phyloP scores from a whole-genome alignment of 2,797 vertebrate species.

The Lithobates sylvaticus region DNA sequence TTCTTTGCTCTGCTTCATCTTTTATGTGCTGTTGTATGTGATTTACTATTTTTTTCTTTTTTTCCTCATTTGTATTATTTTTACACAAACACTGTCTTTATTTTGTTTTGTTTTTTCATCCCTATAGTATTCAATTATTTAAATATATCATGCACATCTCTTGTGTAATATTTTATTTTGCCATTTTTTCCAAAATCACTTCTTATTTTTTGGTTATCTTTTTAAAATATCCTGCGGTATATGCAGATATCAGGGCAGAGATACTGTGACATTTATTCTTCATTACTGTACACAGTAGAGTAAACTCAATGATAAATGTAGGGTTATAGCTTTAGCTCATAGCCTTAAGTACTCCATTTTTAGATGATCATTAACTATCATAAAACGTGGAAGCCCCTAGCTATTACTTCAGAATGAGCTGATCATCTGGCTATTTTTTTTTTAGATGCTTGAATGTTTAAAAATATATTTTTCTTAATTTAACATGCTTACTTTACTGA shows the following conservation, averaged over 20 bases:
- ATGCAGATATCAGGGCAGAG: neutral
- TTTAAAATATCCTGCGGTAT: too few relatives aligned
- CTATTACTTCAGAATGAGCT: conserved; percentile 24
- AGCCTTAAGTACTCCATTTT: conserved; percentile 7
- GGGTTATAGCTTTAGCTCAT: neutral
- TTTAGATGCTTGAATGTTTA: conserved; percentile 12
- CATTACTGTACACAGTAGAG: conserved; percentile 1
- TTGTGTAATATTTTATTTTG: too few relatives aligned
- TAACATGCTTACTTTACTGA: conserved; percentile 3
- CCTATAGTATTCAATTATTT: too few relatives aligned
- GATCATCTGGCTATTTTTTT: conserved; percentile 16
- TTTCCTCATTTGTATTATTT: too few relatives aligned
- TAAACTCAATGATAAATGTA: conserved; percentile 29
- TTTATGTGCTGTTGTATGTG: too few relatives aligned
- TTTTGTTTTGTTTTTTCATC: too few relatives aligned
- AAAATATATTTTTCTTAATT: conserved; percentile 4
- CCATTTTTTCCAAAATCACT: too few relatives aligned
- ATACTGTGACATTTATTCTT: conserved; percentile 12
- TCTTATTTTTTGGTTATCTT: too few relatives aligned
- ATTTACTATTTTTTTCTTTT: too few relatives aligned
- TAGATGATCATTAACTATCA: conserved; percentile 34
- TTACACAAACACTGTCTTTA: too few relatives aligned
- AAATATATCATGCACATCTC: too few relatives aligned
- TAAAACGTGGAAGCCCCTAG: neutral
- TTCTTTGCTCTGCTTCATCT: too few relatives aligned